Conservation (phyloP, 2,888 invertebrate species). For the Mimas tiliae region DNA sequence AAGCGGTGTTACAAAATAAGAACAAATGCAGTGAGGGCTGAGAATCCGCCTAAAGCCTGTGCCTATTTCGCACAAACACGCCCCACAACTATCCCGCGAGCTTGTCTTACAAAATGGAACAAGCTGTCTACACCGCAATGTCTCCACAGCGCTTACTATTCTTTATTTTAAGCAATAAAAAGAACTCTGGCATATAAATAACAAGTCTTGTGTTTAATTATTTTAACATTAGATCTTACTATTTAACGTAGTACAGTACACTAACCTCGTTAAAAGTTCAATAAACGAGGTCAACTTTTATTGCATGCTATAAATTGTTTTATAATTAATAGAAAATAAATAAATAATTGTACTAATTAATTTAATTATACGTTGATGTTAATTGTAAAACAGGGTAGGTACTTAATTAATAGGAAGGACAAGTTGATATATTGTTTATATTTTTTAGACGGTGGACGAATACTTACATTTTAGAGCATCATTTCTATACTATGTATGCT, state of each 20-base stretch:
- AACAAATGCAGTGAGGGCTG: slow-evolving; percentile 13
- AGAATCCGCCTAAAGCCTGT: slow-evolving; percentile 16
- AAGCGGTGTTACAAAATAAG: slow-evolving; percentile 10
- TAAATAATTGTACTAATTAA: neutral
- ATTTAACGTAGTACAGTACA: neutral
- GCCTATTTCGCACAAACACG: slow-evolving; percentile 20
- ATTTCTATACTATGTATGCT: too few relatives aligned
- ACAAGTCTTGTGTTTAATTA: slow-evolving; percentile 7
- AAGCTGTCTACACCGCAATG: slow-evolving; percentile 17
- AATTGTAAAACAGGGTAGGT: too few relatives aligned
- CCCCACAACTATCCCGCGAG: slow-evolving; percentile 4
- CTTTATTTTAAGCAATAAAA: slow-evolving; percentile 10
- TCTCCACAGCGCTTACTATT: neutral
- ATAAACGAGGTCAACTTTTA: neutral
- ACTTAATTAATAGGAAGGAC: too few relatives aligned
- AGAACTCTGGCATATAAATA: slow-evolving; percentile 5
- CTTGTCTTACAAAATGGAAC: slow-evolving; percentile 24
- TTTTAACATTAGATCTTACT: neutral
- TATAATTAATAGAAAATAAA: slow-evolving; percentile 4
- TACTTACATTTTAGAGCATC: too few relatives aligned
- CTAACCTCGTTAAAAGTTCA: slow-evolving; percentile 1
- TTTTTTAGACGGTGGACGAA: too few relatives aligned
- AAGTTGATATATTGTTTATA: too few relatives aligned
- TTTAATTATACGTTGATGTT: neutral
- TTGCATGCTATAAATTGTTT: neutral